Percentiles rank a stretch among this genome's conserved stretches.
Conservation (phyloP, 2,113 vertebrate genomes). For the Amphilophus citrinellus region DNA sequence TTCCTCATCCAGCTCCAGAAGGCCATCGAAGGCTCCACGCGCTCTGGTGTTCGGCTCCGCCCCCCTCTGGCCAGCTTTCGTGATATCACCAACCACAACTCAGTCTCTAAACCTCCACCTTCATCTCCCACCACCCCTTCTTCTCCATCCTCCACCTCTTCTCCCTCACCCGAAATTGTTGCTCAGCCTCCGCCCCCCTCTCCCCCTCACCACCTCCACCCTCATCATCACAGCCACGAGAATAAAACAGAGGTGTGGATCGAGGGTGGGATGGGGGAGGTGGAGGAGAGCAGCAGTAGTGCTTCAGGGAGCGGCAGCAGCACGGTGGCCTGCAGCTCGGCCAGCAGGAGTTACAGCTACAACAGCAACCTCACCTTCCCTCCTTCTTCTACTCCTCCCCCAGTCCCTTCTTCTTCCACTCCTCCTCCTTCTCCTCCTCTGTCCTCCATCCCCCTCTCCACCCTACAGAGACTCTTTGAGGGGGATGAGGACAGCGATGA, state of each 20-base stretch:
- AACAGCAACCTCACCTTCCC: conserved; percentile 55
- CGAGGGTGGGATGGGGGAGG: conserved; percentile 53
- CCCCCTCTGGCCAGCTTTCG: conserved; percentile 95
- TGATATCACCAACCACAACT: conserved; percentile 74
- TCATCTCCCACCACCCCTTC: conserved; percentile 35
- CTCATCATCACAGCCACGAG: not conserved
- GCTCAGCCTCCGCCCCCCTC: not conserved
- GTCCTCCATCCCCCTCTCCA: conserved; percentile 58
- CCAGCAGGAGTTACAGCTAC: conserved; percentile 36
- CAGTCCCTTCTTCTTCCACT: conserved; percentile 28
- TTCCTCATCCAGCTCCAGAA: conserved; percentile 88
- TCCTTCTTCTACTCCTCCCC: conserved; percentile 53
- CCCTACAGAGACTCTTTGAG: conserved; percentile 46
- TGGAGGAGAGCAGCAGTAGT: conserved; percentile 37
- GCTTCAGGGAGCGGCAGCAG: conserved; percentile 14
- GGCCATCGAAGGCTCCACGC: conserved; percentile 93
- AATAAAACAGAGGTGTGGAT: conserved; percentile 74
- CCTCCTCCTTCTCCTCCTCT: conserved; percentile 22
- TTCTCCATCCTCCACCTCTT: not conserved
- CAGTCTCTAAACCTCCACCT: conserved; percentile 52
- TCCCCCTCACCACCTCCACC: not conserved
- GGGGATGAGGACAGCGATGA: conserved; percentile 71
- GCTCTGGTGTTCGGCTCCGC: conserved; percentile 89
- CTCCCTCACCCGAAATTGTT: not conserved
- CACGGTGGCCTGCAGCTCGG: not conserved